Evolutionary conservation across 1,140 invertebrate species (phyloP), one percentile per base, ranked within the genome.

Genomic region (Drosophila funebris): DNA sequence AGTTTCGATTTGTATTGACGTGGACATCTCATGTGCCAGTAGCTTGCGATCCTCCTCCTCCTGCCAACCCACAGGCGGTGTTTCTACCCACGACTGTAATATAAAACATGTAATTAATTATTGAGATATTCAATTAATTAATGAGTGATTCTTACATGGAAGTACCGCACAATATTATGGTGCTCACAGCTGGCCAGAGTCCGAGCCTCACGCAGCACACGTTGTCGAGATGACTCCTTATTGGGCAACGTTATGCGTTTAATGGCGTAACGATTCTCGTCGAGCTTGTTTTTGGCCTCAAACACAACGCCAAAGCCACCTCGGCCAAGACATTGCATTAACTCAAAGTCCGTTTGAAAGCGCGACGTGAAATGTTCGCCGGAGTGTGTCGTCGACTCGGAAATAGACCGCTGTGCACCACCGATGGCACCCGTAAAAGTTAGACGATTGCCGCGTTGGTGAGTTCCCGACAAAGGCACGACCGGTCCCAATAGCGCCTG

Each of bases 231-330:
- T 61, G 95, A 94, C 76, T 95, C 93, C 78, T 96, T 96, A 77
- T 96, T 96, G 8, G 97, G 96, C 61, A 99, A 92, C 5, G 95
- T 94, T 46, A 99, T 99, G 81, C 98, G 94, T 93, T 99, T 99
- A 0, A 99, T 95, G 16, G 98, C 98, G 93, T 99, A 99, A 73
- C 95, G 94, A 81, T 97, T 96, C 84, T 99, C 96, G 91, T 99
- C 98, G 56, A 99, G 95, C 92, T 97, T 98, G 91, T 99, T 99
- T 90, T 94, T 96, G 0, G 97, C 97, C 92, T 99, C 96, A 92
- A 99, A 99, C 0, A 99, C 98, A 16, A 99, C 95, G 0, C 98
- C 98, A 93, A 99, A 99, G 0, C 98, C 98, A n/a, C 98, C 98
- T 85, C 95, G 95, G 0, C 98, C 98, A 0, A 99, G 93, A 76